These are phyloP conservation scores for Globodera rostochiensis DNA, from an alignment of 1,140 invertebrate genomes.

Conservation along the genomic window DNA sequence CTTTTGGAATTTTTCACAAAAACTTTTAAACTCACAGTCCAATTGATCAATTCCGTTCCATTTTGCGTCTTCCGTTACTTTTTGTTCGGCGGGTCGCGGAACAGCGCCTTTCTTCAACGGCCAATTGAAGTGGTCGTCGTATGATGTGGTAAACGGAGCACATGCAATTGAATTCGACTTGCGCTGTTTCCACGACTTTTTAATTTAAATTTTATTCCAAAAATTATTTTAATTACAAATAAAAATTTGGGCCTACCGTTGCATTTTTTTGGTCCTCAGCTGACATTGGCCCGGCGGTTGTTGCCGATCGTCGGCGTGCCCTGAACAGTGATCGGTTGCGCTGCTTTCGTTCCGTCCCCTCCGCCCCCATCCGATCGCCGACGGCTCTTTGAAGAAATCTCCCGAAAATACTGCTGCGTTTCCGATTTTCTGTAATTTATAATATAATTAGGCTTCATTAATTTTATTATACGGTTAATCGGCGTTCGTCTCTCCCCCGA, in stretches of 20 bases:
- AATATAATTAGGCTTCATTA: not conserved
- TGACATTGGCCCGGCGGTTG: not conserved
- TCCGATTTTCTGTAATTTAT: not conserved
- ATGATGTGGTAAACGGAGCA: not conserved
- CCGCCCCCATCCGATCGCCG: not conserved
- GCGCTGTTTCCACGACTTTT: not conserved
- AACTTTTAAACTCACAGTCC: no score
- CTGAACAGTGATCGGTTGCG: not conserved
- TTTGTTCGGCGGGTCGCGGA: not conserved
- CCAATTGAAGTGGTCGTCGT: not conserved
- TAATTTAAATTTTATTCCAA: not conserved
- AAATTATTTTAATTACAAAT: no score
- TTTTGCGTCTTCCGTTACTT: not conserved
- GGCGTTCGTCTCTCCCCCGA: not conserved
- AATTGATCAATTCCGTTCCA: not conserved
- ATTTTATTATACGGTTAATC: not conserved
- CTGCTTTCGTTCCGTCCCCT: not conserved
- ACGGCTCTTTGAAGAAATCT: not conserved
- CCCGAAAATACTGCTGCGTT: not conserved
- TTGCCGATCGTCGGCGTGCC: not conserved
- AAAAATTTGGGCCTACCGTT: not conserved
- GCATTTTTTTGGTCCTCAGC: not conserved
- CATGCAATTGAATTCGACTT: conserved; percentile 7
- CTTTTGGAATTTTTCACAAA: no score
- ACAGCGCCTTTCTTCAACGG: not conserved